These are phyloP conservation scores for Catostylus mosaicus DNA, from an alignment of 30 jellyfish, hydroid and myxozoan species.

Conservation along the genomic window DNA sequence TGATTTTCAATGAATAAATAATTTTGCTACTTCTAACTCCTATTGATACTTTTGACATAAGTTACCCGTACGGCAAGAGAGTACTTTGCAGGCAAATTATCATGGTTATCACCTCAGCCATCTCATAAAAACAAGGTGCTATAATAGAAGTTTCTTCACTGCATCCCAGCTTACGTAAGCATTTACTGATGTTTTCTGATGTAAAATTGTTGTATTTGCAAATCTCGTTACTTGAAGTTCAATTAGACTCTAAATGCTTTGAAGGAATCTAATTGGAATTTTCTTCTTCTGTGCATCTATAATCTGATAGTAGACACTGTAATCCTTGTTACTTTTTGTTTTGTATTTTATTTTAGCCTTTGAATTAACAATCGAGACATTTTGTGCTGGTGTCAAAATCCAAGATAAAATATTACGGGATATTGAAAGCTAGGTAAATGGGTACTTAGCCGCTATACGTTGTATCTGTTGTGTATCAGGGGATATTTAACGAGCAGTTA, in stretches of 20 bases:
- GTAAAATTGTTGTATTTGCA: no score
- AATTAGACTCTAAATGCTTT: no score
- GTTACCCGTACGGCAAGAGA: no score
- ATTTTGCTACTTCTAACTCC: slow-evolving; percentile 35
- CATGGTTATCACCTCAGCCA: no score
- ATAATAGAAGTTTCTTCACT: no score
- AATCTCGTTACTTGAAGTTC: no score
- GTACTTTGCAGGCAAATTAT: no score
- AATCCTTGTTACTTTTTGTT: background rate
- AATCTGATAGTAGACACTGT: background rate
- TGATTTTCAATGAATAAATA: slow-evolving; percentile 29
- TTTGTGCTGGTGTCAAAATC: background rate
- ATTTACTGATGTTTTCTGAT: no score
- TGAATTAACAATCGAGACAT: background rate
- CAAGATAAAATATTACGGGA: background rate
- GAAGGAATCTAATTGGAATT: no score
- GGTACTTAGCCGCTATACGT: background rate
- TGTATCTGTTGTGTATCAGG: background rate
- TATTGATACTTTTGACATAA: slow-evolving; percentile 14
- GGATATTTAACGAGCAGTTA: no score
- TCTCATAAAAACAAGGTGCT: no score
- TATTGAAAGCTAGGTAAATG: background rate
- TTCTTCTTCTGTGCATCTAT: background rate
- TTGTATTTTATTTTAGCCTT: background rate
- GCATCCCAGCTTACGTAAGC: no score